Percentiles rank a stretch among this genome's conserved stretches.
phyloP scores from a whole-genome alignment of 23 tunicate species.

The Ciona savignyi region DNA sequence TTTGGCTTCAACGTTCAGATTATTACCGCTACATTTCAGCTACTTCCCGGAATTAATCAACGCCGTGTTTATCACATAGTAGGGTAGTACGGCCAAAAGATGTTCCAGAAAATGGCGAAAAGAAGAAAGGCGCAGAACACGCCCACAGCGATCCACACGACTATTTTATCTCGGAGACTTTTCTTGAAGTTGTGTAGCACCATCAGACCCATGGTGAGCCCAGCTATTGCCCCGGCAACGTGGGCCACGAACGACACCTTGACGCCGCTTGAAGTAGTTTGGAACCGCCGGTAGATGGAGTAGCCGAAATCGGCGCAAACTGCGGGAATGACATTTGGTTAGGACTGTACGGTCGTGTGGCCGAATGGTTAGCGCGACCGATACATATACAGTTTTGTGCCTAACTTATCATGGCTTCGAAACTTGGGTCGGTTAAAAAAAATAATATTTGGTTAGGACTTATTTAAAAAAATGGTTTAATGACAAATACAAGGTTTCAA shows the following conservation, averaged over 20 bases:
- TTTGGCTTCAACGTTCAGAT: too few species aligned
- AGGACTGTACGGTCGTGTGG: too few species aligned
- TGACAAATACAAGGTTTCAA: too few species aligned
- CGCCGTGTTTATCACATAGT: neutral
- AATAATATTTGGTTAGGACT: too few species aligned
- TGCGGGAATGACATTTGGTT: too few species aligned
- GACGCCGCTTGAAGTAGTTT: slow-evolving; percentile 27
- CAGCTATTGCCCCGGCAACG: slow-evolving; percentile 87
- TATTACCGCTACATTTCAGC: too few species aligned
- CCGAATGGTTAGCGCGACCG: too few species aligned
- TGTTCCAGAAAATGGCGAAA: slow-evolving; percentile 78
- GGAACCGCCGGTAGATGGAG: slow-evolving; percentile 72
- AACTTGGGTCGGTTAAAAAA: too few species aligned
- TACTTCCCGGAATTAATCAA: too few species aligned
- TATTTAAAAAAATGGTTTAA: too few species aligned
- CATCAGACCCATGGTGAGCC: slow-evolving; percentile 71
- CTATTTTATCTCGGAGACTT: slow-evolving; percentile 63
- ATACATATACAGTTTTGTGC: too few species aligned
- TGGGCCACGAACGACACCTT: slow-evolving; percentile 91
- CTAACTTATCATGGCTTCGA: too few species aligned
- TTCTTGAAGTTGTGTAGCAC: slow-evolving; percentile 73
- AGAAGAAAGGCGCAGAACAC: slow-evolving; percentile 57
- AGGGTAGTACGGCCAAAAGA: slow-evolving; percentile 65
- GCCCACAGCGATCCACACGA: slow-evolving; percentile 42
- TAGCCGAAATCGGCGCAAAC: slow-evolving; percentile 81